Percentiles rank a stretch among this genome's conserved stretches.
phyloP scores from a whole-genome alignment of 1,140 invertebrate species.

The Apis florea region DNA sequence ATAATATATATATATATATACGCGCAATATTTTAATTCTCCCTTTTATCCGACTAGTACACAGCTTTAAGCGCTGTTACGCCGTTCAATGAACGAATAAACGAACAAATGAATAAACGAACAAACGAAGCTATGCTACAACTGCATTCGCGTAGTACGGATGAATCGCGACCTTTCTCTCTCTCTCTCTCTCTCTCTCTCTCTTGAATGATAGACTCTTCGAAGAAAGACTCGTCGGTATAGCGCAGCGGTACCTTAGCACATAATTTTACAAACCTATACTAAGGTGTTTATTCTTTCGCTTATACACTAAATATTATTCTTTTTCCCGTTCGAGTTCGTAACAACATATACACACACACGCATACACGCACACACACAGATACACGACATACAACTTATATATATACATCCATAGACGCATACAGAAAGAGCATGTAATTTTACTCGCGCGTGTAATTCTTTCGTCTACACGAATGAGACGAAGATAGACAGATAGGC shows the following conservation, averaged over 20 bases:
- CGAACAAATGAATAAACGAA: background rate
- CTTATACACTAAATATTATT: constrained; percentile 69
- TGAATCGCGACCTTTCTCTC: background rate
- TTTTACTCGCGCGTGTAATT: background rate
- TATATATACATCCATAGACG: constrained; percentile 1
- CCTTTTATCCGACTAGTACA: background rate
- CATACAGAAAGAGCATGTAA: background rate
- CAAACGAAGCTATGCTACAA: background rate
- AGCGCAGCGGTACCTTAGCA: constrained; percentile 50
- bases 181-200: too few relatives aligned
- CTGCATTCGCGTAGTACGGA: background rate
- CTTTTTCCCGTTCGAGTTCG: constrained; percentile 34
- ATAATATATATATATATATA: too few relatives aligned
- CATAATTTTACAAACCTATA: constrained; percentile 54
- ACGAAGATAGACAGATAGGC: too few relatives aligned
- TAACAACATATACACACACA: background rate
- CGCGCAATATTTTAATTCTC: background rate
- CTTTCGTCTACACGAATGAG: background rate
- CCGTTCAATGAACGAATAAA: background rate
- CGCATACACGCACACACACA: background rate
- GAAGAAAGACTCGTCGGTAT: constrained; percentile 32
- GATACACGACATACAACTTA: constrained; percentile 5
- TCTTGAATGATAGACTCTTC: background rate
- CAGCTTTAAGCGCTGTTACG: background rate
- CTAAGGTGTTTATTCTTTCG: constrained; percentile 53